Evolutionary conservation across 2,888 invertebrate species (phyloP).

Genomic region (Epicampocera succincta): DNA sequence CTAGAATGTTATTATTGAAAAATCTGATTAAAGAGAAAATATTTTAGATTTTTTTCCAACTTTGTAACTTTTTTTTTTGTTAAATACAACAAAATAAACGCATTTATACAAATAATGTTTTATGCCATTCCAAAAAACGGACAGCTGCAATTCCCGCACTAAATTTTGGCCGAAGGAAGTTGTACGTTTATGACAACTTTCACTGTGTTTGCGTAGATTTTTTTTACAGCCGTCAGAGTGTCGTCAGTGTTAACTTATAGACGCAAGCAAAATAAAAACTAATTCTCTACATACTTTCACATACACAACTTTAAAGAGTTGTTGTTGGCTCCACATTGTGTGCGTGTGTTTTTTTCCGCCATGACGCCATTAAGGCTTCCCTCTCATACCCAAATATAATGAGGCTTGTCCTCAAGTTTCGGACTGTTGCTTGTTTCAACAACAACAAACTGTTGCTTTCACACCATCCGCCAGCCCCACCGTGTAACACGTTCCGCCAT

Average conservation of each 20-base stretch:
- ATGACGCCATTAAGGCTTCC: conserved; percentile 53
- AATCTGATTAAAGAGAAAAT: too few species aligned
- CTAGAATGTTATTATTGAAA: too few species aligned
- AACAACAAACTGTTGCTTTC: conserved; percentile 67
- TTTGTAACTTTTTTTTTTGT: too few species aligned
- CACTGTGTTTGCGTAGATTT: conserved; percentile 17
- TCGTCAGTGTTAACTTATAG: conserved; percentile 55
- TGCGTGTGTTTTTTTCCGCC: conserved; percentile 4
- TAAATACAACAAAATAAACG: too few species aligned
- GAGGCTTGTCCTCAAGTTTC: conserved; percentile 15
- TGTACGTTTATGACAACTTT: too few species aligned
- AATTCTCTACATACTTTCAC: neutral
- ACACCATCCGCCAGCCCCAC: neutral
- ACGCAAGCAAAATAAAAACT: conserved; percentile 21
- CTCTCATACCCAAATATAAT: neutral
- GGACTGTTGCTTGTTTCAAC: conserved; percentile 60
- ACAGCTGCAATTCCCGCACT: too few species aligned
- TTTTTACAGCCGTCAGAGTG: conserved; percentile 62
- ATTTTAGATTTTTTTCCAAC: too few species aligned
- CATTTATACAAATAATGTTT: too few species aligned
- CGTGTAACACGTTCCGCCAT: neutral
- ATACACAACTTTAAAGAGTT: neutral
- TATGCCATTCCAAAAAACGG: too few species aligned
- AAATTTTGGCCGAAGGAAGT: too few species aligned
- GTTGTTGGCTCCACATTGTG: conserved; percentile 22